phyloP scores from a whole-genome alignment of 92 coral and sea anemone genomes.

The Phymanthus crucifer region DNA sequence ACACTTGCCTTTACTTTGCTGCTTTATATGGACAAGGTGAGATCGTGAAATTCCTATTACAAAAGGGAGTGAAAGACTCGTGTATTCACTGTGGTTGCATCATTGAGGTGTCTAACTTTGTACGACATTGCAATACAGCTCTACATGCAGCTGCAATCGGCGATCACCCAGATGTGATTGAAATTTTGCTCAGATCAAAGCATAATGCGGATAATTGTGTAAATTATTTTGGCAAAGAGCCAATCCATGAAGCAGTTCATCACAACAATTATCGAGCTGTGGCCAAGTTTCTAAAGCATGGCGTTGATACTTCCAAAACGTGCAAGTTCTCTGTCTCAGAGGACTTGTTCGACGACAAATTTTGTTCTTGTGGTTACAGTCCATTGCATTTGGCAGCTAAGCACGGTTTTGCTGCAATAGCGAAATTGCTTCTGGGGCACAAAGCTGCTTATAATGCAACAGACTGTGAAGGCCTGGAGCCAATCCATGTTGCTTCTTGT shows the following conservation, averaged over 20 bases:
- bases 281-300: constrained; percentile 14
- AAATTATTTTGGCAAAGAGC: constrained; percentile 60
- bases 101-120: constrained; percentile 25
- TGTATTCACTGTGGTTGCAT: constrained; percentile 53
- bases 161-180: constrained; percentile 29
- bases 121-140: constrained; percentile 66
- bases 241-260: constrained; percentile 66
- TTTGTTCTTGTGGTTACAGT: constrained; percentile 23
- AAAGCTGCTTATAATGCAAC: constrained; percentile 23
- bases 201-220: constrained; percentile 34
- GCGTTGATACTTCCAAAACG: constrained; percentile 7
- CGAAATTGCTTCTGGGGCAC: constrained; percentile 27
- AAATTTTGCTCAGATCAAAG: constrained; percentile 27
- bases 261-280: constrained; percentile 44
- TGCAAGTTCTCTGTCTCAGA: constrained; percentile 20
- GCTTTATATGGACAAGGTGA: constrained; percentile 47
- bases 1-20: constrained; percentile 60
- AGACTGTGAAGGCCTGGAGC: constrained; percentile 56
- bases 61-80: constrained; percentile 45
- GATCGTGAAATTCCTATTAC: constrained; percentile 52
- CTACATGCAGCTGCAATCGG: constrained; percentile 64
- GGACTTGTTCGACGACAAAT: not conserved
- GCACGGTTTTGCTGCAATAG: constrained; percentile 40
- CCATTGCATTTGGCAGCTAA: constrained; percentile 55
- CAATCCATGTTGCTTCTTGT: constrained; percentile 60